Percentiles rank a stretch among this genome's conserved stretches.
Evolutionary conservation across 64 coral and sea anemone genomes (phyloP).

Genomic region (Catalaphyllia jardinei): DNA sequence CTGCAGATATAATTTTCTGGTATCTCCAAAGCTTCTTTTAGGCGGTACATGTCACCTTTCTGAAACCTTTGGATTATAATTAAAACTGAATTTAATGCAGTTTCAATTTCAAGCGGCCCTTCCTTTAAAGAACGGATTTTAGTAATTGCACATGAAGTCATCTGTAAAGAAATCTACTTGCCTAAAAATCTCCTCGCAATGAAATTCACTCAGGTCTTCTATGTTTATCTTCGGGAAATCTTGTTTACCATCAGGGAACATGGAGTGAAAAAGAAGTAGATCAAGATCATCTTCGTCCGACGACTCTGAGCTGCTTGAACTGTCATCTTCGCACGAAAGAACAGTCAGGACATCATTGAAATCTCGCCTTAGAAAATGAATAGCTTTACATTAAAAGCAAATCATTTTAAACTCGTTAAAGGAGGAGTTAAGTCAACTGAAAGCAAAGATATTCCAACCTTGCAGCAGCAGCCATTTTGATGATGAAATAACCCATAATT

Average conservation of each 20-base stretch:
- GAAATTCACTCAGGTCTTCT: constrained; percentile 24
- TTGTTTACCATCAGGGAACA: constrained; percentile 12
- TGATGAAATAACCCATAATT: too few relatives aligned
- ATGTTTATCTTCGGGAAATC: constrained; percentile 9
- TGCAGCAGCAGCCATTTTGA: too few relatives aligned
- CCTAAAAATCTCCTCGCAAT: constrained; percentile 41
- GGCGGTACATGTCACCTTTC: constrained; percentile 24
- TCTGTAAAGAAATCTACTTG: neutral
- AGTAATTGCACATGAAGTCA: too few relatives aligned
- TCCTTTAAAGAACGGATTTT: too few relatives aligned
- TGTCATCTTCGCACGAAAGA: neutral
- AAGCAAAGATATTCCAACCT: too few relatives aligned
- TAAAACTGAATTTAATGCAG: neutral
- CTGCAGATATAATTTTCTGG: constrained; percentile 28
- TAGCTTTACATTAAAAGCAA: too few relatives aligned
- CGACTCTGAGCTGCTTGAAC: neutral
- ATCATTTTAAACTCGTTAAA: too few relatives aligned
- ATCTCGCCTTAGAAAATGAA: too few relatives aligned
- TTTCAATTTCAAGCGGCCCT: too few relatives aligned
- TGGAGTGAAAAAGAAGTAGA: neutral
- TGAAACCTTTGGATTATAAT: constrained; percentile 8
- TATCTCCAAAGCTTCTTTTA: constrained; percentile 14
- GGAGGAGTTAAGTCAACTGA: too few relatives aligned
- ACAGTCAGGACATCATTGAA: too few relatives aligned
- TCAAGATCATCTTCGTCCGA: constrained; percentile 20